Base-by-base conservation (phyloP, 2,888 invertebrate genomes). In the Hylaea fasciaria region DNA sequence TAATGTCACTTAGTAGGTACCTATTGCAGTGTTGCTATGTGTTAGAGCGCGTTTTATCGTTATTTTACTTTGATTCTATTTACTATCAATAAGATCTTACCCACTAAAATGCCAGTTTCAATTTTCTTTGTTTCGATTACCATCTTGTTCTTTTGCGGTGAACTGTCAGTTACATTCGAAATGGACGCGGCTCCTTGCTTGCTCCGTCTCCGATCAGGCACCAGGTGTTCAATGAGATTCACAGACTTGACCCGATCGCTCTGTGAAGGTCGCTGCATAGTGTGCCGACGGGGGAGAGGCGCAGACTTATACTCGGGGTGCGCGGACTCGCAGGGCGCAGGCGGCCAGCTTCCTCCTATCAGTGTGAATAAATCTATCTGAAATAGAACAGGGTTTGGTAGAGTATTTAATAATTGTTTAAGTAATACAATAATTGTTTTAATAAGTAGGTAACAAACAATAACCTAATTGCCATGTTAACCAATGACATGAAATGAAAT, bases 171-270 rank as follows among this genome's bases (percentile, higher is more conserved):
- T 28, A 46, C 32, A 32, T 82, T 80, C 61, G 72, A 70, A 29
- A 66, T 39, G 17, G 69, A 70, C 62, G 76, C 43, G 8, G 74
- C 28, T 40, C 40, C 32, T 47, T 45, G 78, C 79, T 81, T 92
- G 67, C 78, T 80, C 32, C 83, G 76, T 69, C 85, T 79, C 62
- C 81, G 77, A 17, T 92, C 90, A 64, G 91, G 86, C 45, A 91
- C 85, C 57, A 95, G 77, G 72, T 95, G 94, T 59, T 93, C 90
- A 59, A 95, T 78, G 40, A 93, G 86, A 81, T 94, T 95, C 5
- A 91, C 83, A 75, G 94, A 95, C 77, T 94, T 95, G 70, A 93
- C 89, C 70, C 94, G 86, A 64, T 91, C 93, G 76, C 82, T 77
- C 58, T 83, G 85, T 39, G 81, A 71, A 49, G 84, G 65, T 56